phyloP scores from a whole-genome alignment of 2,888 invertebrate genomes.

The Philopedon plagiatum region DNA sequence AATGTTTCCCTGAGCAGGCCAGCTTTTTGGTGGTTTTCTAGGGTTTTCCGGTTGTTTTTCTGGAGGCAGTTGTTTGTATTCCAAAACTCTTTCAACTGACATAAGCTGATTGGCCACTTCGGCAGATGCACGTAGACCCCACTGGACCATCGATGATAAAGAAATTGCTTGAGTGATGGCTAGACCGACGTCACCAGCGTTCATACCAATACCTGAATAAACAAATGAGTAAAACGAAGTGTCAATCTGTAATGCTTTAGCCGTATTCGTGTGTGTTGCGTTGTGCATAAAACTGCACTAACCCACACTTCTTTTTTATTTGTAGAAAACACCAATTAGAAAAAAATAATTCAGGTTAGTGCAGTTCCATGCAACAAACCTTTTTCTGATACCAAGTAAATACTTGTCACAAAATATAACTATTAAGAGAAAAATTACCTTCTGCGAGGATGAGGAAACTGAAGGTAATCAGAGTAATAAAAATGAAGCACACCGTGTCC shows the following conservation, averaged over 20 bases:
- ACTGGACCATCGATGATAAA: constrained; percentile 76
- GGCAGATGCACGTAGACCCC: constrained; percentile 89
- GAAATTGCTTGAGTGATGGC: constrained; percentile 78
- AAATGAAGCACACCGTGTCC: constrained; percentile 77
- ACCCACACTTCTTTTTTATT: too few relatives aligned
- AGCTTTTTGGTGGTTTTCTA: constrained; percentile 68
- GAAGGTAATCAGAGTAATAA: constrained; percentile 76
- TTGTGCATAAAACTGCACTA: too few relatives aligned
- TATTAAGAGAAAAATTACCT: constrained; percentile 29
- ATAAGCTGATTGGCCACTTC: constrained; percentile 85
- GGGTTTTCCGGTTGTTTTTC: constrained; percentile 72
- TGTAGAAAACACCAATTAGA: too few relatives aligned
- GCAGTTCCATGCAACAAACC: too few relatives aligned
- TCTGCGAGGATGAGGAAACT: constrained; percentile 73
- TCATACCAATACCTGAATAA: constrained; percentile 57
- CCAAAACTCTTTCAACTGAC: constrained; percentile 87
- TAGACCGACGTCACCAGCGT: constrained; percentile 75
- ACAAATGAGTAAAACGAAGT: too few relatives aligned
- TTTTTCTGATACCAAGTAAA: too few relatives aligned
- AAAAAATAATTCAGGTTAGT: too few relatives aligned
- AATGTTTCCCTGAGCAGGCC: constrained; percentile 80
- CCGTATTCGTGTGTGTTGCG: too few relatives aligned
- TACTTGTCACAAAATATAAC: too few relatives aligned
- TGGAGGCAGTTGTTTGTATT: constrained; percentile 80
- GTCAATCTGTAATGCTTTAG: too few relatives aligned